phyloP scores from a whole-genome alignment of 2,797 vertebrate genomes.

The Lindbergichthys nudifrons region DNA sequence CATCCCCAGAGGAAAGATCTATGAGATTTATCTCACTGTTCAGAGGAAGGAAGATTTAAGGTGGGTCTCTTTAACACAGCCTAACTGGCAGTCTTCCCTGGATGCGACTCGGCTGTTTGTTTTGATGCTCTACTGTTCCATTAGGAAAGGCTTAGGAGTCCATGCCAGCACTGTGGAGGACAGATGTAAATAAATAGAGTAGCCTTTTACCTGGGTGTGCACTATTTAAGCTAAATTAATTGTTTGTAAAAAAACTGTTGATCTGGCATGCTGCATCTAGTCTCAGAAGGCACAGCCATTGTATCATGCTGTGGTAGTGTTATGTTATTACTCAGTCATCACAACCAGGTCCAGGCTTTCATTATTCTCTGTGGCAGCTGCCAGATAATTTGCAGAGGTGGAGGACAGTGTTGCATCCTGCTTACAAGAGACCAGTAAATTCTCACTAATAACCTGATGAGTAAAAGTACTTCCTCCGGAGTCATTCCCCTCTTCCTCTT shows the following conservation, averaged over 20 bases:
- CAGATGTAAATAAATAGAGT: slow-evolving; percentile 78
- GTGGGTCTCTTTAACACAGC: slow-evolving; percentile 84
- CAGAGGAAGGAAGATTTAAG: slow-evolving; percentile 98
- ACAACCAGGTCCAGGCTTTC: slow-evolving; percentile 46
- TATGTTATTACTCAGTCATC: slow-evolving; percentile 52
- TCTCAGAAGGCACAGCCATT: slow-evolving; percentile 50
- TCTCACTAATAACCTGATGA: slow-evolving; percentile 54
- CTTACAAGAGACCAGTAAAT: slow-evolving; percentile 51
- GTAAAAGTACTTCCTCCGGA: slow-evolving; percentile 52
- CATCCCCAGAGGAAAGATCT: slow-evolving; percentile 99
- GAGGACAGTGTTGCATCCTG: slow-evolving; percentile 48
- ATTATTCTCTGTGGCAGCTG: slow-evolving; percentile 59
- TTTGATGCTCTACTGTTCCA: slow-evolving; percentile 79
- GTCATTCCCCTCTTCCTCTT: slow-evolving; percentile 27
- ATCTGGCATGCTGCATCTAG: slow-evolving; percentile 54
- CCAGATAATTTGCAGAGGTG: slow-evolving; percentile 59
- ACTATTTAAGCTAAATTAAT: slow-evolving; percentile 79
- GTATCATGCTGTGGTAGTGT: slow-evolving; percentile 37
- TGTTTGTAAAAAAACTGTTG: slow-evolving; percentile 71
- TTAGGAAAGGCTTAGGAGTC: slow-evolving; percentile 76
- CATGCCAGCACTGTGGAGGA: slow-evolving; percentile 65
- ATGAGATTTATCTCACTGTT: slow-evolving; percentile 97
- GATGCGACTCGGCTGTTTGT: slow-evolving; percentile 80
- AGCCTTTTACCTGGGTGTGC: slow-evolving; percentile 71
- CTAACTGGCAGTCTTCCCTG: slow-evolving; percentile 71